These are phyloP conservation scores for Peromyscus maniculatus DNA, from an alignment of 2,113 vertebrate species.

Conservation along the genomic window DNA sequence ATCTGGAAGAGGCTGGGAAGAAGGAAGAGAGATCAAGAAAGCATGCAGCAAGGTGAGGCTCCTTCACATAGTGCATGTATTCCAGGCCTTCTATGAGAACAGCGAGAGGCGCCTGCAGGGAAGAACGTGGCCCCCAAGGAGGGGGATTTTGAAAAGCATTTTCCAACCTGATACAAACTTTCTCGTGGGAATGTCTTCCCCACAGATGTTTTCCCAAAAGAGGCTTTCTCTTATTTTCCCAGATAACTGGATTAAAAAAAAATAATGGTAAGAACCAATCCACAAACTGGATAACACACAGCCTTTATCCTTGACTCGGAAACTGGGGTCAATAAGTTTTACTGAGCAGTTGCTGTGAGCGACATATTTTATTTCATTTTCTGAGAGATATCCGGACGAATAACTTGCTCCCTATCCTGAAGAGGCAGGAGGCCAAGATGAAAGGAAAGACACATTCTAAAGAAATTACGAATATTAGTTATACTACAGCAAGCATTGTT, in stretches of 20 bases:
- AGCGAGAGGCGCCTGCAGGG: not conserved
- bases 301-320: not conserved
- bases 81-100: not conserved
- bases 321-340: slow-evolving; percentile 22
- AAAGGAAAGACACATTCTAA: not conserved
- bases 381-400: not conserved
- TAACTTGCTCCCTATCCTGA: not conserved
- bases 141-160: slow-evolving; percentile 4
- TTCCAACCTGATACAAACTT: slow-evolving; percentile 68
- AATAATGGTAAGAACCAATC: not conserved
- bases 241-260: slow-evolving; percentile 52
- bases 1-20: not conserved
- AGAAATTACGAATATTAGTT: not conserved
- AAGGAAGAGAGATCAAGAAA: not conserved
- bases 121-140: not conserved
- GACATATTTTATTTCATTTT: not conserved
- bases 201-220: slow-evolving; percentile 77
- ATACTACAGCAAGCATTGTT: not conserved
- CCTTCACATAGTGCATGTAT: not conserved
- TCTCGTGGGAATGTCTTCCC: slow-evolving; percentile 72
- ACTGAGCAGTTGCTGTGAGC: not conserved
- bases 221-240: slow-evolving; percentile 54
- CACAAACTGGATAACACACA: not conserved
- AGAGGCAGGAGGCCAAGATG: not conserved
- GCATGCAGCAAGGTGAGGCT: not conserved